Evolutionary conservation across 2,888 invertebrate species (phyloP), one percentile per base, ranked within the genome.

Genomic region (Diarsia rubi): DNA sequence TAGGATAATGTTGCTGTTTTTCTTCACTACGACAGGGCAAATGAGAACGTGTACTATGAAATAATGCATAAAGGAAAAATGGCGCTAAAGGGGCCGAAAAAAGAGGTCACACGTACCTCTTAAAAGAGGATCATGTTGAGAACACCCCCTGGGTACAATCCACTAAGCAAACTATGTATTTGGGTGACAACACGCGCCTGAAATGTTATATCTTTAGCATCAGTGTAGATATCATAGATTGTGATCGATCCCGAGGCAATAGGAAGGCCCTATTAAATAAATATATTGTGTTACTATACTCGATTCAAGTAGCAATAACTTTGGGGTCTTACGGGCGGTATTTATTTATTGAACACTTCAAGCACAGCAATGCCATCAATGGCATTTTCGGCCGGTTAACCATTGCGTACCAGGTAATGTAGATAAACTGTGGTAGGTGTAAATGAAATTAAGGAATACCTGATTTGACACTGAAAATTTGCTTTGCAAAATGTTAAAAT

Each of bases 71-170:
- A 45, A 63, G 27, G 44, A 47, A 63, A 78, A 52, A 54, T n/a
- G 37, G 45, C 45, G 21, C 16, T 12, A 8, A 16, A 49, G 24
- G 9, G 54, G 47, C 24, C 63, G 67, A 68, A 81, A 69, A 80
- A 76, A 42, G 73, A 78, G 73, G 82, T 81, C 82, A 66, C 82
- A 69, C 73, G 73, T 78, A 47, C 6, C 69, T 66, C 64, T 64
- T 68, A 65, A 49, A 77, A 77, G 67, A 67, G 69, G 68, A 60
- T 69, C 47, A 82, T 45, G 78, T 47, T 24, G 60, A 47, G 73
- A 77, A 31, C 62, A 62, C 69, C 73, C 73, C 62, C 24, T 14
- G 78, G 69, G 68, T 69, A n/a, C 73, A 45, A 69, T 69, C 60
- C 66, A 73, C 37, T 82, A 78, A 69, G 66, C 62, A 66, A 57